Evolutionary conservation across 2,113 vertebrate genomes (phyloP).

Genomic region (Cynocephalus volans): DNA sequence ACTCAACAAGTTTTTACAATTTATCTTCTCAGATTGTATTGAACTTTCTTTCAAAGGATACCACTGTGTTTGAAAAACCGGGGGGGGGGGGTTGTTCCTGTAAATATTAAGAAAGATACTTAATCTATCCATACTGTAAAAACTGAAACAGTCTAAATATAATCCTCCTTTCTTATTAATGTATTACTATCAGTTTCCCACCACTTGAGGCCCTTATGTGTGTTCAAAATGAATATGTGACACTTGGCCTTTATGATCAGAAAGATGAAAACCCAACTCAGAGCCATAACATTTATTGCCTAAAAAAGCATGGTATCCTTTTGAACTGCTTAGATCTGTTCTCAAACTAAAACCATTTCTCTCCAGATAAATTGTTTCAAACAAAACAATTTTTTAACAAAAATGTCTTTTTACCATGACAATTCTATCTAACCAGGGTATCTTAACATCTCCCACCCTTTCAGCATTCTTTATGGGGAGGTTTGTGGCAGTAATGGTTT

Average conservation of each 20-base stretch:
- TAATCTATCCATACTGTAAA: background rate
- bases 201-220: background rate
- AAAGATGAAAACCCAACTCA: background rate
- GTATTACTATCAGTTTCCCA: background rate
- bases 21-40: background rate
- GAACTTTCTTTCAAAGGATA: constrained; percentile 42
- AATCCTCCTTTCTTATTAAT: background rate
- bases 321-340: constrained; percentile 50
- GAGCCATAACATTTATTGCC: constrained; percentile 16
- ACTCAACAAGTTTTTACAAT: background rate
- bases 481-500: constrained; percentile 87
- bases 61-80: constrained; percentile 35
- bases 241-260: background rate
- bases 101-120: background rate
- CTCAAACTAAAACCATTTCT: constrained; percentile 56
- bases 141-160: background rate
- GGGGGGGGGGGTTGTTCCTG: fast-evolving
- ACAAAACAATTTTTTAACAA: constrained; percentile 88
- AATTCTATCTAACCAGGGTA: constrained; percentile 84
- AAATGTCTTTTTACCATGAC: constrained; percentile 89
- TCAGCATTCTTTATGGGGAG: constrained; percentile 89
- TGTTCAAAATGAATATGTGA: constrained; percentile 45
- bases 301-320: constrained; percentile 56
- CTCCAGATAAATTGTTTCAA: constrained; percentile 85
- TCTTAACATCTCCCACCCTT: constrained; percentile 85